Base-by-base conservation (phyloP, 2,797 vertebrate genomes). In the Microtus obscurus region DNA sequence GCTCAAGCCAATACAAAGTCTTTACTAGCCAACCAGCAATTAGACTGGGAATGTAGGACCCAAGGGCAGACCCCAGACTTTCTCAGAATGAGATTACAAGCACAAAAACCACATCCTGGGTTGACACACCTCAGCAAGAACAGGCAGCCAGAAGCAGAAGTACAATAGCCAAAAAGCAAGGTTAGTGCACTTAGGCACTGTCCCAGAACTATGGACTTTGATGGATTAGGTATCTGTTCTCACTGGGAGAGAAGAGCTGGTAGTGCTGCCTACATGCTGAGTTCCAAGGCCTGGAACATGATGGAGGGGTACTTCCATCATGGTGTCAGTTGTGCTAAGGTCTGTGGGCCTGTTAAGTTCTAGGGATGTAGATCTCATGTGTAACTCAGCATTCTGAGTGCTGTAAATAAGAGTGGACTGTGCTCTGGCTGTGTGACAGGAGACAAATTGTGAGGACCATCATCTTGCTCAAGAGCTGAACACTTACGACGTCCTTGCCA, bases 401-500 rank as follows among this genome's bases (percentile, higher is more conserved):
- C 14, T 34, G 73, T 96, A 85, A 96, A 88, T 81, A 93, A 80
- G 37, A 4, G 0, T 63, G 43, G 91, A 37, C 79, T 96, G 5
- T 0, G 2, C 51, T 8, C 31, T 96, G 71, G 53, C 85, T 67
- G 73, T 69, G 76, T 92, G 19, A 76, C 87, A 95, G 81, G 95
- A 71, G 48, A 94, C 80, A 71, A n/a, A 2, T 12, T 23, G 0
- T 1, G 45, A 67, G 67, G 73, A 43, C 3, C 27, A 69, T 86
- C 89, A 87, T 31, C 81, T 86, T 81, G 93, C 97, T 97, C 91
- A 88, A 90, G 96, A 98, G 94, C 34, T 14, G n/a, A 59, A 61
- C 51, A 96, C 97, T 97, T 79, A 91, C 97, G 95, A 85, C 95
- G 87, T 89, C 96, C 78, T 97, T 98, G 98, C 98, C 97, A 59